These are phyloP conservation scores for Hemichromis elongatus DNA, from an alignment of 2,113 vertebrate genomes.

Conservation along the genomic window DNA sequence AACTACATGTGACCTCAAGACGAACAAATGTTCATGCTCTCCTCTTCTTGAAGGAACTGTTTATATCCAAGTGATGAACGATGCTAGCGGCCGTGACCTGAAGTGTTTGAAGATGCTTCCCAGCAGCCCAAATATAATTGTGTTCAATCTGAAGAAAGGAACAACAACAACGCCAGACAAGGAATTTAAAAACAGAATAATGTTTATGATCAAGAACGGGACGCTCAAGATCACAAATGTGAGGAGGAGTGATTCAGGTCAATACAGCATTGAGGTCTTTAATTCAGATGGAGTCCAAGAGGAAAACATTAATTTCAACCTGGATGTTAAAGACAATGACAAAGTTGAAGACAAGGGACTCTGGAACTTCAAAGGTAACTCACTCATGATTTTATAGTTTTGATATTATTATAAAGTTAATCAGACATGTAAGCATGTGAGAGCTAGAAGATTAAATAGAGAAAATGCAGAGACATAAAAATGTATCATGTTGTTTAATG, in stretches of 20 bases:
- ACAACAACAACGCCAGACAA: background rate
- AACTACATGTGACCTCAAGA: background rate
- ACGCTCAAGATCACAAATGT: slow-evolving; percentile 34
- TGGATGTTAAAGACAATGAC: slow-evolving; percentile 49
- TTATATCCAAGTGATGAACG: slow-evolving; percentile 32
- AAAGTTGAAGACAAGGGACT: background rate
- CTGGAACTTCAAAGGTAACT: rapidly evolving
- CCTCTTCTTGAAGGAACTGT: slow-evolving; percentile 5
- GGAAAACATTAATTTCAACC: background rate
- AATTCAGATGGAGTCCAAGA: background rate
- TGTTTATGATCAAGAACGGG: slow-evolving; percentile 27
- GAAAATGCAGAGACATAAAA: background rate
- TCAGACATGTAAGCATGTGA: background rate
- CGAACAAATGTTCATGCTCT: background rate
- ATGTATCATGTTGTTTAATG: background rate
- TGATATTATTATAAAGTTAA: background rate
- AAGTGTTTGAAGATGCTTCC: background rate
- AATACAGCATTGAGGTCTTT: background rate
- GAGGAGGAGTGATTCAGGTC: slow-evolving; percentile 29
- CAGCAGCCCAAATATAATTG: rapidly evolving
- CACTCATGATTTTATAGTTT: background rate
- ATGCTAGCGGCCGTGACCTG: background rate
- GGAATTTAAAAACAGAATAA: background rate
- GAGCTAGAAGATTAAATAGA: rapidly evolving
- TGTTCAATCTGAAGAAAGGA: slow-evolving; percentile 14